These are phyloP conservation scores for Cossypha niveicapilla DNA, from an alignment of 2,797 vertebrate species.

Conservation along the genomic window DNA sequence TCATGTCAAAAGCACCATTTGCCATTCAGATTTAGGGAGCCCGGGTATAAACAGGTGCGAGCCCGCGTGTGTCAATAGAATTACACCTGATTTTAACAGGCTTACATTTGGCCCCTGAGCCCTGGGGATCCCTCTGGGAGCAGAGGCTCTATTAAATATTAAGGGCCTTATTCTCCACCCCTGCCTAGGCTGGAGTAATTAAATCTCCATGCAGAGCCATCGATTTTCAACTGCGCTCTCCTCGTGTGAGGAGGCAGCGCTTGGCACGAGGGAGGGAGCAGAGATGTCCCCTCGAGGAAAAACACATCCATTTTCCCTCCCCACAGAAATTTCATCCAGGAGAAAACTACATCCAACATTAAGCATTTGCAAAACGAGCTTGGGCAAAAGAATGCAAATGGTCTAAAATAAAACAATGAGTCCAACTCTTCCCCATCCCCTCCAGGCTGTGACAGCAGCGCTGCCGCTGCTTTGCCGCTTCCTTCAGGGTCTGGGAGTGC, in stretches of 20 bases:
- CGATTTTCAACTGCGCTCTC: background rate
- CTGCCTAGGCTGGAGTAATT: slow-evolving; percentile 13
- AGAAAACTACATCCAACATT: background rate
- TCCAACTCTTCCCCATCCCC: background rate
- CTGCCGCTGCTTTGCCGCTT: rapidly evolving
- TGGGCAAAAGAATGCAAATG: background rate
- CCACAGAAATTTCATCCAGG: background rate
- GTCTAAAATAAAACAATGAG: background rate
- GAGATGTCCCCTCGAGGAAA: background rate
- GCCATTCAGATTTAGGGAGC: slow-evolving; percentile 21
- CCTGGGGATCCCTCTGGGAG: slow-evolving; percentile 15
- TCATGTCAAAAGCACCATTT: slow-evolving; percentile 6
- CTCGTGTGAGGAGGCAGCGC: background rate
- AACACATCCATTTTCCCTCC: background rate
- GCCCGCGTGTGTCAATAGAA: slow-evolving; percentile 30
- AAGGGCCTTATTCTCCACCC: slow-evolving; percentile 49
- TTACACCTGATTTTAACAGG: slow-evolving; percentile 48
- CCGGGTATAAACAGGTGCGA: slow-evolving; percentile 3
- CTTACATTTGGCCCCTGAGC: slow-evolving; percentile 51
- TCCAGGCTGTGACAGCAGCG: background rate
- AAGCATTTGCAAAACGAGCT: background rate
- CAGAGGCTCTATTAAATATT: slow-evolving; percentile 58
- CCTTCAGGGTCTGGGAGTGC: background rate
- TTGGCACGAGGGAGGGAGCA: background rate
- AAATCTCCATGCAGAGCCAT: slow-evolving; percentile 34